Base-by-base conservation (phyloP, 2,888 invertebrate species). In the Lobophora halterata region DNA sequence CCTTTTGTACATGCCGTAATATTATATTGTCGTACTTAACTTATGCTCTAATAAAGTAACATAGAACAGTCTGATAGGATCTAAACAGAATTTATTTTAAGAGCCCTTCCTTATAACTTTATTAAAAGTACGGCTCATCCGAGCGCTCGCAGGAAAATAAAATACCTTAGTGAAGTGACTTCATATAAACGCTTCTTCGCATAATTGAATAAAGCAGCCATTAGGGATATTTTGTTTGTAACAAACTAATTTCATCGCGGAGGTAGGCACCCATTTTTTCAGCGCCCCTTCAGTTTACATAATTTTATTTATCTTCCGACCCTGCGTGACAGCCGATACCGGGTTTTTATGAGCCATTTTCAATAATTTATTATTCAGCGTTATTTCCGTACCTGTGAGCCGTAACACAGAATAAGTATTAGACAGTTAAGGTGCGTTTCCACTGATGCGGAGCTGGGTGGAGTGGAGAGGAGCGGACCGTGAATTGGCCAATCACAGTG, bases 281-380 rank as follows among this genome's bases (percentile, higher is more conserved):
- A 40, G 30, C 36, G 36, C 31, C 39, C 43, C 35, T 30, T 37
- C 34, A 30, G 46, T 52, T 52, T 37, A 37, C 52, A 49, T 52
- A 52, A 52, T 52, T 49, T 44, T 50, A 44, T 50, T 53, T 53
- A 46, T 36, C 30, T 48, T 35, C 21, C 34, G 44, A 25, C 36
- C 25, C 49, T 48, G 35, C 32, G 41, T 53, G 46, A 44, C 47
- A 47, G 21, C 28, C 37, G 48, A 48, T 50, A 50, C 31, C 13
- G 40, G 18, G 14, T 38, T 40, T 48, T 49, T 42, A 49, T 41
- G 47, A 26, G 16, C 24, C 39, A 42, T 48, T 52, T 36, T 40
- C 19, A 17, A 37, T 20, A 35, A 48, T 46, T 49, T 39, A 52
- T 49, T 48, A 49, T 48, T 46, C 34, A 34, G 41, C 20, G 30